Evolutionary conservation across 1,140 invertebrate genomes (phyloP).

Genomic region (Tribolium madens): DNA sequence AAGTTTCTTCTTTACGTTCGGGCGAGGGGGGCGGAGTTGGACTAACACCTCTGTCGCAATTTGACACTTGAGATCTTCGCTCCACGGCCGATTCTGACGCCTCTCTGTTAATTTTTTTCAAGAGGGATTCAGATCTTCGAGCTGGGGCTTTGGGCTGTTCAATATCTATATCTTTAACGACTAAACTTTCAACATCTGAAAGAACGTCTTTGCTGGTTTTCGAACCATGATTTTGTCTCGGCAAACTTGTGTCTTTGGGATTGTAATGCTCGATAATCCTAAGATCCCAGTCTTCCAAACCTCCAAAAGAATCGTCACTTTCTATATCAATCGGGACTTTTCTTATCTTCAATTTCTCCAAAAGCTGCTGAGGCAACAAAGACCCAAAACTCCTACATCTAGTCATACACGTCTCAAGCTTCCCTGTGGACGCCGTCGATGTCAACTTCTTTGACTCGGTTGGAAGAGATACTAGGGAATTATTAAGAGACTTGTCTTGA

Average conservation of each 20-base stretch:
- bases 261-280: conserved; percentile 65
- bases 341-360: conserved; percentile 60
- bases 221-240: conserved; percentile 55
- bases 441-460: conserved; percentile 59
- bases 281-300: conserved; percentile 67
- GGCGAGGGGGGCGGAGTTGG: conserved; percentile 59
- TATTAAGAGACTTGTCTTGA: background rate
- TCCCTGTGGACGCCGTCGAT: conserved; percentile 53
- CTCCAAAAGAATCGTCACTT: conserved; percentile 66
- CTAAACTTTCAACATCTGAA: conserved; percentile 60
- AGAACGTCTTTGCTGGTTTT: conserved; percentile 55
- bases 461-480: conserved; percentile 59
- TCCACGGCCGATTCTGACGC: conserved; percentile 46
- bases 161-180: conserved; percentile 56
- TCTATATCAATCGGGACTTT: conserved; percentile 61
- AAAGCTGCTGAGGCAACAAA: conserved; percentile 62
- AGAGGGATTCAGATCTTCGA: conserved; percentile 58
- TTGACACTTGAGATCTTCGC: conserved; percentile 24
- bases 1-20: conserved; percentile 19
- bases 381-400: conserved; percentile 65
- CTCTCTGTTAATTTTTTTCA: conserved; percentile 60
- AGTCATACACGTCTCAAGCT: conserved; percentile 65
- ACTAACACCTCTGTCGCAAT: conserved; percentile 46
- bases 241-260: conserved; percentile 63
- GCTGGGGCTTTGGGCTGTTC: conserved; percentile 57